Evolutionary conservation across 2,888 invertebrate genomes (phyloP).

Genomic region (Yponomeuta plumbellus): DNA sequence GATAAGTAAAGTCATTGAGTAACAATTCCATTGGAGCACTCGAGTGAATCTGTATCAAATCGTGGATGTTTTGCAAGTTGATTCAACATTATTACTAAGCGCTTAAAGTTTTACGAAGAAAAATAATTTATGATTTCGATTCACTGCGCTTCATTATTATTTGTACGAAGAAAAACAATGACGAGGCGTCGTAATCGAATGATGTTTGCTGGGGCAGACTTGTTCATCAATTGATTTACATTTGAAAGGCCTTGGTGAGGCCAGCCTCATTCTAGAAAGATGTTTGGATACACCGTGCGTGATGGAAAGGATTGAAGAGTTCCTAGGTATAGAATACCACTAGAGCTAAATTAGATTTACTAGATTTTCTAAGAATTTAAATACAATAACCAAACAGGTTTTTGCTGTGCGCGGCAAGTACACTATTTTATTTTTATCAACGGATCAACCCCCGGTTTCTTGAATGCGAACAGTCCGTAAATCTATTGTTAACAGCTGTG

Average conservation of each 20-base stretch:
- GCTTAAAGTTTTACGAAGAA: not conserved
- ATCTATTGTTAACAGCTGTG: too few species aligned
- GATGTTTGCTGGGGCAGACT: not conserved
- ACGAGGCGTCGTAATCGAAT: not conserved
- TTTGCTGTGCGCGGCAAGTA: too few species aligned
- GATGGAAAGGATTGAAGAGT: too few species aligned
- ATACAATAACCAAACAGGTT: too few species aligned
- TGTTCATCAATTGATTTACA: not conserved
- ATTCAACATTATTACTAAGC: slow-evolving; percentile 16
- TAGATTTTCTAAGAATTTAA: too few species aligned
- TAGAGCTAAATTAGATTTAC: too few species aligned
- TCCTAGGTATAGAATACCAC: too few species aligned
- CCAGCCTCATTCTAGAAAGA: not conserved
- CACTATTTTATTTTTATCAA: too few species aligned
- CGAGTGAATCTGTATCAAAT: slow-evolving; percentile 27
- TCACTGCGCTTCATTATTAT: not conserved
- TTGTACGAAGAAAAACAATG: not conserved
- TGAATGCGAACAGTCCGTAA: too few species aligned
- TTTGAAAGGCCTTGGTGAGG: not conserved
- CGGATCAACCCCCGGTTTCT: too few species aligned
- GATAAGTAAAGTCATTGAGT: slow-evolving; percentile 20
- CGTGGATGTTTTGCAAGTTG: slow-evolving; percentile 26
- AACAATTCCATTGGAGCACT: slow-evolving; percentile 22
- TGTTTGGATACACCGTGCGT: too few species aligned
- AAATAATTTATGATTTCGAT: not conserved